These are phyloP conservation scores for Clusia tigrina DNA, from an alignment of 2,888 invertebrate species.

Conservation along the genomic window DNA sequence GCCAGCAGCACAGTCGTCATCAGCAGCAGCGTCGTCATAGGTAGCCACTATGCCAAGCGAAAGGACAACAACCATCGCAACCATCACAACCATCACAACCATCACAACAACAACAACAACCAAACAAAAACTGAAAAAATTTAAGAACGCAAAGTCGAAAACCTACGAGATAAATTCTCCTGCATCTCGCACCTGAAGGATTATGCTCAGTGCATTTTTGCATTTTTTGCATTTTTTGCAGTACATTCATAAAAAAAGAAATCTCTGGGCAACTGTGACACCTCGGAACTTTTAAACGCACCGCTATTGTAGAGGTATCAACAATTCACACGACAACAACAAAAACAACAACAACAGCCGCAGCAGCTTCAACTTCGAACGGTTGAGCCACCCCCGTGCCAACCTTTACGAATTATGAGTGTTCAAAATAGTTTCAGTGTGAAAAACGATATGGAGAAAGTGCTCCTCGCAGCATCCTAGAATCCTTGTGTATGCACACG, in stretches of 20 bases:
- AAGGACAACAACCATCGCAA: constrained; percentile 11
- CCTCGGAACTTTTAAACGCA: constrained; percentile 15
- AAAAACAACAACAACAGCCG: background rate
- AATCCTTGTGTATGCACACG: background rate
- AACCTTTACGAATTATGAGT: constrained; percentile 6
- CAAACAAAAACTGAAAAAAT: background rate
- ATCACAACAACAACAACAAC: too few species aligned
- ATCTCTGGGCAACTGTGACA: constrained; percentile 8
- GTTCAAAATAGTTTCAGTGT: background rate
- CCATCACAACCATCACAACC: too few species aligned
- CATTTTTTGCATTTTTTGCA: background rate
- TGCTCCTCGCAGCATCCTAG: background rate
- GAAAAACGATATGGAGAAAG: background rate
- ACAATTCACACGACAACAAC: constrained; percentile 5
- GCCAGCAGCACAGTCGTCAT: background rate
- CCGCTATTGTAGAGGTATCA: background rate
- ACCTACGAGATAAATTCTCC: background rate
- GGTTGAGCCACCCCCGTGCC: constrained; percentile 6
- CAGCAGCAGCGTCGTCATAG: background rate
- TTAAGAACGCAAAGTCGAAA: background rate
- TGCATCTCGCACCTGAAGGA: constrained; percentile 23
- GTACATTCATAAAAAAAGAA: background rate
- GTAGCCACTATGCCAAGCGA: constrained; percentile 7
- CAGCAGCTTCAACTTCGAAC: background rate
- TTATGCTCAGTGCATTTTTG: constrained; percentile 22